Evolutionary conservation across 2,113 vertebrate species (phyloP).

Genomic region (Lates calcarifer): DNA sequence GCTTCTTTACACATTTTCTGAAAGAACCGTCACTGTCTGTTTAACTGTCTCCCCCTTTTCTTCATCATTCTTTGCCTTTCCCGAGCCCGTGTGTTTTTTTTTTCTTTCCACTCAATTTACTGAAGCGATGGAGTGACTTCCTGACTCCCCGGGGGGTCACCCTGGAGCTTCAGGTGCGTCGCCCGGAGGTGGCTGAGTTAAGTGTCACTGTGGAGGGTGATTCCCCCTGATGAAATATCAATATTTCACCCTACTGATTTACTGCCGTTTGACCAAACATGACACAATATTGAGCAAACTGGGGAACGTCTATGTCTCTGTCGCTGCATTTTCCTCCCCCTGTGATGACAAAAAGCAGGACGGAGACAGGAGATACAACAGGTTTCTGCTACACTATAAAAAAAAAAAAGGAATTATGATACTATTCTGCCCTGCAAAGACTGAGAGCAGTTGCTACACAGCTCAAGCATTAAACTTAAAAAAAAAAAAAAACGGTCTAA

Average conservation of each 20-base stretch:
- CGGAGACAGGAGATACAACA: not conserved
- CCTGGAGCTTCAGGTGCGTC: slow-evolving; percentile 58
- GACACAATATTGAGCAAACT: slow-evolving; percentile 73
- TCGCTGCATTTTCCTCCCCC: slow-evolving; percentile 28
- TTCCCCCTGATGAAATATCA: slow-evolving; percentile 79
- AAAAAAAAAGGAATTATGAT: not conserved
- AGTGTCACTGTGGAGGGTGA: slow-evolving; percentile 65
- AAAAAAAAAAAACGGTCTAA: not conserved
- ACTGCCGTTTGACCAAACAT: slow-evolving; percentile 77
- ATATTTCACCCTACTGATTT: slow-evolving; percentile 75
- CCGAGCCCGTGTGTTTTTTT: not conserved
- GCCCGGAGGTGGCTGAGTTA: slow-evolving; percentile 68
- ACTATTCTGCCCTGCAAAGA: not conserved
- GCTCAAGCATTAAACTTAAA: not conserved
- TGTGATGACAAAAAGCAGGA: slow-evolving; percentile 25
- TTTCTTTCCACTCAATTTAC: slow-evolving; percentile 65
- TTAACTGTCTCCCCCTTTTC: slow-evolving; percentile 15
- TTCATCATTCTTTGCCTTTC: slow-evolving; percentile 2
- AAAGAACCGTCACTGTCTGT: not conserved
- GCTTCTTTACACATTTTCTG: not conserved
- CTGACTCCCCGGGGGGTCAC: slow-evolving; percentile 49
- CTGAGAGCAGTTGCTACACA: not conserved
- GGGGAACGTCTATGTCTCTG: slow-evolving; percentile 44
- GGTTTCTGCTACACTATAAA: not conserved
- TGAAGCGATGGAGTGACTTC: slow-evolving; percentile 59